Base-by-base conservation (phyloP, 2,888 invertebrate species). In the Thyatira batis region DNA sequence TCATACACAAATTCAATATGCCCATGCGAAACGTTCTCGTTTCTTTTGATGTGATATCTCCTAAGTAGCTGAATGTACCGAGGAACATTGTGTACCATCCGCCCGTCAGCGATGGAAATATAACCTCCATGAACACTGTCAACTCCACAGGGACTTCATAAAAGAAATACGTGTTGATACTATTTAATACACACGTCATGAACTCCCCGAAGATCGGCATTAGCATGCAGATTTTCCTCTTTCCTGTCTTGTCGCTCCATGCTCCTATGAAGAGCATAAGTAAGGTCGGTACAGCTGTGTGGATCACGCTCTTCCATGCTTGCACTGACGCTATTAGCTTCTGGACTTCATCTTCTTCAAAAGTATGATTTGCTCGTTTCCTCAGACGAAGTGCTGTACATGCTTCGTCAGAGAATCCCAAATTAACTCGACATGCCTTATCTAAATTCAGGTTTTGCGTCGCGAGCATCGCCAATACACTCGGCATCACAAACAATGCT, bases 361-460 rank as follows among this genome's bases (percentile, higher is more conserved):
- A 78, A 0, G 94, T 94, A 65, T 94, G 93, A 66, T 95, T 95
- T 0, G 92, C 94, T 1, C 95, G 95, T 66, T 95, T 93, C 49
- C 97, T 92, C 0, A 93, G 89, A 0, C 95, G 93, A 20, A 97
- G 82, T 0, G 96, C 95, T 58, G 94, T 94, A 75, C 97, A 97
- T 0, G 96, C 93, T 45, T 93, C 92, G 49, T 94, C 93, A 0
- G 94, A 91, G 66, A 95, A 96, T 0, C 87, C 93, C 63, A 97
- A 88, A 76, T 97, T 97, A 0, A 97, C 97, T 44, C 96, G 88
- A 70, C 97, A 97, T 0, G 97, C 97, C 82, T 97, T 97, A 74
- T 97, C 97, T 71, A 97, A 89, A 82, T 96, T 96, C 44, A 97
- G 86, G 84, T 97, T 97, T 81, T 97, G 97, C 6, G 96, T 95